Percentiles rank a stretch among this genome's conserved stretches.
Conservation (phyloP, 2,888 invertebrate species). For the Crossocerus cetratus region DNA sequence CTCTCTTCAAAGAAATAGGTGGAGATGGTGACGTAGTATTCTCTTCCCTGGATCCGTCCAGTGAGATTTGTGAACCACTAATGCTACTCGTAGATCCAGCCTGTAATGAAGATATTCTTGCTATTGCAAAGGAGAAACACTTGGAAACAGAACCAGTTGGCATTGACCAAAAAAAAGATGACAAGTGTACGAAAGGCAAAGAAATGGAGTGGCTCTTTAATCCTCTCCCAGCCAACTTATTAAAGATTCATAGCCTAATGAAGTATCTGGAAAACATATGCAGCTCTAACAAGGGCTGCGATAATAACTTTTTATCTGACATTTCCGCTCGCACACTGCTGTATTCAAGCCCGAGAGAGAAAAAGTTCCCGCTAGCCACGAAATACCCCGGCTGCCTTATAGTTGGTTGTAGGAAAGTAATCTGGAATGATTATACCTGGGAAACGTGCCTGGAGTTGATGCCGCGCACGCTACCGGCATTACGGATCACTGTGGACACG, state of each 20-base stretch:
- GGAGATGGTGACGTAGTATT: slow-evolving; percentile 63
- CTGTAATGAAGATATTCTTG: slow-evolving; percentile 51
- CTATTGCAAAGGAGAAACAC: too few species aligned
- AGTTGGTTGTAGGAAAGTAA: too few species aligned
- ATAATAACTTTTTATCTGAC: too few species aligned
- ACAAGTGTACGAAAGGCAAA: too few species aligned
- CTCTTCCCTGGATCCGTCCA: slow-evolving; percentile 72
- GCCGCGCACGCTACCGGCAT: slow-evolving; percentile 69
- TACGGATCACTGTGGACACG: slow-evolving; percentile 78
- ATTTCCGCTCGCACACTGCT: too few species aligned
- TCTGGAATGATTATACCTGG: slow-evolving; percentile 63
- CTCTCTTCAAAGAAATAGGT: slow-evolving; percentile 64
- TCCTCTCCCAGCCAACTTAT: slow-evolving; percentile 12
- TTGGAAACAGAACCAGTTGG: too few species aligned
- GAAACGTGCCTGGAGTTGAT: slow-evolving; percentile 72
- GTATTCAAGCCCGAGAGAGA: too few species aligned
- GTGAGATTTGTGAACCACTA: slow-evolving; percentile 73
- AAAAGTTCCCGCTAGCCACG: too few species aligned
- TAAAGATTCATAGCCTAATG: slow-evolving; percentile 15
- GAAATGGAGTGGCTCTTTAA: too few species aligned
- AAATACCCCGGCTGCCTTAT: too few species aligned
- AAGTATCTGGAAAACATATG: slow-evolving; percentile 24
- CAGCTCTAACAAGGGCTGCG: not conserved
- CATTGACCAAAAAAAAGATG: too few species aligned
- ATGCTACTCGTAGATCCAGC: slow-evolving; percentile 75